Percentiles rank a stretch among this genome's conserved stretches.
Conservation (phyloP, 2,888 invertebrate genomes). For the Mesorhabditis spiculigera region DNA sequence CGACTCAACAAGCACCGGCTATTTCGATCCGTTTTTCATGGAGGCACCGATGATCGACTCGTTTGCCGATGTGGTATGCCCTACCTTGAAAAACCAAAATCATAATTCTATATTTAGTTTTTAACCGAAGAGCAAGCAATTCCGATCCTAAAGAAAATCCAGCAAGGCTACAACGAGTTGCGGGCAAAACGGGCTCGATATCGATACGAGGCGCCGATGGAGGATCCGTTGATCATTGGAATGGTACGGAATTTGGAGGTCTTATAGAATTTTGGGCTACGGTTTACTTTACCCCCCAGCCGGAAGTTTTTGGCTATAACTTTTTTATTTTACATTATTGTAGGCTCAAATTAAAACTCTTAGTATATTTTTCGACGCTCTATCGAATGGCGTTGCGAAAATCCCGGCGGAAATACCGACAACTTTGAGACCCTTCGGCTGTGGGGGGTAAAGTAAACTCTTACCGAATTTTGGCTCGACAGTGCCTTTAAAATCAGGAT, state of each 20-base stretch:
- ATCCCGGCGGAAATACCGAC: no score
- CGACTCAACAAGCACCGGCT: not conserved
- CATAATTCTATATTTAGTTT: not conserved
- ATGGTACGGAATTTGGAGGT: not conserved
- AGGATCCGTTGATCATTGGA: not conserved
- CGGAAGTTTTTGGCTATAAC: not conserved
- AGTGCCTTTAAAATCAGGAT: no score
- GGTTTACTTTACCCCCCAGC: not conserved
- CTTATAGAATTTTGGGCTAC: not conserved
- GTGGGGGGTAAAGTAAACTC: no score
- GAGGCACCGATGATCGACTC: not conserved
- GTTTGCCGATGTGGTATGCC: not conserved
- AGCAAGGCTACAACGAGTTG: not conserved
- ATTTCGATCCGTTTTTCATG: not conserved
- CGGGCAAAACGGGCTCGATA: conserved; percentile 1
- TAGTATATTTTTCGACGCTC: not conserved
- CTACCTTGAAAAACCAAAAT: no score
- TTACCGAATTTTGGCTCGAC: not conserved
- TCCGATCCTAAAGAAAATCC: conserved; percentile 4
- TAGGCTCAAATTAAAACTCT: not conserved
- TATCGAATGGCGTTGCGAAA: no score
- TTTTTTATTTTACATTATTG: not conserved
- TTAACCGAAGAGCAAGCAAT: not conserved
- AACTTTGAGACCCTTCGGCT: no score
- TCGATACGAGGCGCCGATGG: conserved; percentile 6